Evolutionary conservation across 1,140 invertebrate genomes (phyloP), one percentile per base, ranked within the genome.

Genomic region (Colletes gigas): DNA sequence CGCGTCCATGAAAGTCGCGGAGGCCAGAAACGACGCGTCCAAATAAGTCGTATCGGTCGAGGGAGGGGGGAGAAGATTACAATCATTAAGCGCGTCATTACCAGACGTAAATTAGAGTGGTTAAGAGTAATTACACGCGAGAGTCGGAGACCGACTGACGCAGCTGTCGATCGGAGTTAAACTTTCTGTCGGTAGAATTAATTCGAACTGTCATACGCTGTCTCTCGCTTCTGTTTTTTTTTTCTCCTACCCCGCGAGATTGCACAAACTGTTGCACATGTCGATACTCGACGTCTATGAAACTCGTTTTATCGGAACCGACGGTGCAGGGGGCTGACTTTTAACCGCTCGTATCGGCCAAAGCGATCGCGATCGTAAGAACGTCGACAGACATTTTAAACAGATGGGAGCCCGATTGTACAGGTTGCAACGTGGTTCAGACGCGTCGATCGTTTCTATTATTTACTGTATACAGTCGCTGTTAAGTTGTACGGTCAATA

Each of bases 51-150:
- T 17, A 15, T 39, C 21, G 50, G 17, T n/a, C 50, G 3, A 15
- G 3, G 65, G 3, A 15, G 3, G 65, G 39, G 71, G 47, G 59
- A 60, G 54, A 78, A 72, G 69, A 78, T 78, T 78, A 63, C 69
- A 70, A 78, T 78, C 77, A 55, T 78, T 78, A 72, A 78, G 15
- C 77, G 69, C 69, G 77, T 78, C 77, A 78, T 78, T 78, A 78
- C 69, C 60, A 55, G 77, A 78, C 77, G 77, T 78, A 78, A 78
- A 78, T 78, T 78, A 73, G 77, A 78, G 69, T 44, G 60, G 77
- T 73, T 78, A 65, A 78, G 77, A 78, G 77, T 65, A 78, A 78
- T 78, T 78, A 78, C 77, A 55, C 75, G 67, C 75, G 66, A 77
- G 66, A 50, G 57, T 30, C 70, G n/a, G 12, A n/a, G 62, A 50